phyloP scores from a whole-genome alignment of 2,797 vertebrate species.

The Saxicola maurus region DNA sequence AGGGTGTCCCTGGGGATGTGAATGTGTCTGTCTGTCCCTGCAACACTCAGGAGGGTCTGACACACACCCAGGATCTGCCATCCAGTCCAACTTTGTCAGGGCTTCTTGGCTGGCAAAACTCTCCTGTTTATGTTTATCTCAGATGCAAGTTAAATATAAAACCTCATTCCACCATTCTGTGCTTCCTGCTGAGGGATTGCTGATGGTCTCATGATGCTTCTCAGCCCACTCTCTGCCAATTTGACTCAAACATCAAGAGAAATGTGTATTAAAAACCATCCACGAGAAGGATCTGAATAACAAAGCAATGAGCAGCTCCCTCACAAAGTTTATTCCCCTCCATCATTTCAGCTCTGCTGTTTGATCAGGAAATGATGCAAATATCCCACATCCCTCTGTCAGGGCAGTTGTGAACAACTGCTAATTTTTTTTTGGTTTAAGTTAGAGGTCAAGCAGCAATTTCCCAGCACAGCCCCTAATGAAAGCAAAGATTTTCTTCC shows the following conservation, averaged over 20 bases:
- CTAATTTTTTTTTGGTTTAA: conserved; percentile 14
- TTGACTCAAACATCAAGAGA: conserved; percentile 47
- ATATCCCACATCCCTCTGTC: not conserved
- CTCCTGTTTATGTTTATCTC: conserved; percentile 18
- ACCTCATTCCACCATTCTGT: not conserved
- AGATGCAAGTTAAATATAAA: conserved; percentile 4
- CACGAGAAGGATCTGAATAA: conserved; percentile 15
- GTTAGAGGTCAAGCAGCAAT: conserved; percentile 41
- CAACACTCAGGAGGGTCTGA: not conserved
- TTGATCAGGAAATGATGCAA: conserved; percentile 12
- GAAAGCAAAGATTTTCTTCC: conserved; percentile 46
- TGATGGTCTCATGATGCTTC: conserved; percentile 39
- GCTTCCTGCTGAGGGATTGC: not conserved
- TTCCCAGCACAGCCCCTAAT: conserved; percentile 38
- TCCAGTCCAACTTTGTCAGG: not conserved
- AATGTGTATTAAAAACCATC: not conserved
- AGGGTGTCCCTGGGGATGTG: not conserved
- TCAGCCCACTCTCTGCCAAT: conserved; percentile 46
- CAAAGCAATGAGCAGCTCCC: not conserved
- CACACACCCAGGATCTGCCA: not conserved
- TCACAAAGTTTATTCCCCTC: not conserved
- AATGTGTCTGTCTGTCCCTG: not conserved
- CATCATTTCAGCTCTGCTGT: conserved; percentile 3
- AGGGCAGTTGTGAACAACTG: not conserved
- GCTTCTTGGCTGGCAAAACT: not conserved